Conservation (phyloP, 2,888 invertebrate species). For the Dryobotodes eremita region DNA sequence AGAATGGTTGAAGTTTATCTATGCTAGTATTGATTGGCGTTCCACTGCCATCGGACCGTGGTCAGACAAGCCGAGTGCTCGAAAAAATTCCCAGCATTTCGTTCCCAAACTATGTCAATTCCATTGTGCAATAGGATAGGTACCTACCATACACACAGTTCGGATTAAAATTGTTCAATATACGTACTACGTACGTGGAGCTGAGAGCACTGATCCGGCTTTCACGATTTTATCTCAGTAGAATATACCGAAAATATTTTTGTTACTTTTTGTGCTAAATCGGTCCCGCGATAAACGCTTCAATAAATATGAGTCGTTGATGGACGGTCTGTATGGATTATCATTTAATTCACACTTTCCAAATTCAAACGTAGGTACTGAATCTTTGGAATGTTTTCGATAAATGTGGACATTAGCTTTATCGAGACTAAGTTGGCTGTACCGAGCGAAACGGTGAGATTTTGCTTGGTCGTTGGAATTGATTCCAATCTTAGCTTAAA, state of each 20-base stretch:
- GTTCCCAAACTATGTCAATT: slow-evolving; percentile 55
- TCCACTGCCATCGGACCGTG: slow-evolving; percentile 28
- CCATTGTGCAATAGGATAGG: slow-evolving; percentile 54
- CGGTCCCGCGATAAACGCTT: slow-evolving; percentile 53
- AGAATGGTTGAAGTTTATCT: slow-evolving; percentile 10
- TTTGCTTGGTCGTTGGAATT: slow-evolving; percentile 11
- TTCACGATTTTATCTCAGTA: slow-evolving; percentile 48
- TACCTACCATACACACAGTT: slow-evolving; percentile 41
- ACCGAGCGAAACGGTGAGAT: slow-evolving; percentile 12
- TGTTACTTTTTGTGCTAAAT: slow-evolving; percentile 52
- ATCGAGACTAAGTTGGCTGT: slow-evolving; percentile 24
- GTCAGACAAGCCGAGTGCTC: slow-evolving; percentile 17
- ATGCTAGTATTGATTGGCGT: slow-evolving; percentile 49
- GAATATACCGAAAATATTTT: slow-evolving; percentile 49
- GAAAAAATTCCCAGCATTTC: slow-evolving; percentile 49
- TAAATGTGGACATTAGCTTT: slow-evolving; percentile 48
- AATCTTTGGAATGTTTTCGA: slow-evolving; percentile 36
- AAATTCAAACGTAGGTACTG: slow-evolving; percentile 33
- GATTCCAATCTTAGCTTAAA: neutral
- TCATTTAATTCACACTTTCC: slow-evolving; percentile 49
- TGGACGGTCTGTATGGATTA: slow-evolving; percentile 54
- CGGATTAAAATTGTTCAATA: slow-evolving; percentile 51
- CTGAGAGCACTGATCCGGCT: slow-evolving; percentile 51
- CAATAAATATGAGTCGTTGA: slow-evolving; percentile 61
- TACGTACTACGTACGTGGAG: slow-evolving; percentile 40